Evolutionary conservation across 2,113 vertebrate genomes (phyloP), one percentile per base, ranked within the genome.

Genomic region (Perca fluviatilis): DNA sequence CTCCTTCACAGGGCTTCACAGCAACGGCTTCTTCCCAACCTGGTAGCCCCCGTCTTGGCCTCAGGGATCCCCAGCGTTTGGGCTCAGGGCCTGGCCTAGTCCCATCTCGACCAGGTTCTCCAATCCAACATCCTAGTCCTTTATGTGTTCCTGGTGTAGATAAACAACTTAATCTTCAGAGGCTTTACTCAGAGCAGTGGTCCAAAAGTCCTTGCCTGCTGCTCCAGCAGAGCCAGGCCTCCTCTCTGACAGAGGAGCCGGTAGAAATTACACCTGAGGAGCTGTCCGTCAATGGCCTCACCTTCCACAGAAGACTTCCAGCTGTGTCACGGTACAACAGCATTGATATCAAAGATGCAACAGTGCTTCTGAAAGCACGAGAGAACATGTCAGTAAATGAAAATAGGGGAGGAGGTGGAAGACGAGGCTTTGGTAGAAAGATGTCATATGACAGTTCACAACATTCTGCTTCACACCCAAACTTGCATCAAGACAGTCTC

Each of bases 261-360:
- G 90, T 91, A 56, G 90, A 92, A 71, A 92, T 95, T 60, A 94
- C 95, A 30, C 93, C 95, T 3, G 91, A 94, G 77, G 96, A 96
- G 51, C 73, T 94, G 3, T 93, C 94, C 53, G 89, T 92, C 61
- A 93, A 83, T 25, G 85, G 77, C 14, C 87, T 95, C 21, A 83
- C 84, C 2, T 74, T 94, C 8, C 85, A 95, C 43, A 30, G 72
- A 95, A 86, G 67, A 81, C 77, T 74, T 8, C 62, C 90, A 2
- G 82, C 91, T 47, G 87, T 96, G 82, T 95, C 94, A 15, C 93
- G 94, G 18, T 96, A 97, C 54, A 95, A 96, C 68, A 96, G 96
- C 53, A 95, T 96, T 9, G 97, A 97, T 30, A 87, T 95, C 16
- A 97, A 96, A 88, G 96, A 97, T 62, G 54, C 93, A 1, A 86